Conservation (phyloP, 2,797 vertebrate genomes). For the Chiloscyllium punctatum region DNA sequence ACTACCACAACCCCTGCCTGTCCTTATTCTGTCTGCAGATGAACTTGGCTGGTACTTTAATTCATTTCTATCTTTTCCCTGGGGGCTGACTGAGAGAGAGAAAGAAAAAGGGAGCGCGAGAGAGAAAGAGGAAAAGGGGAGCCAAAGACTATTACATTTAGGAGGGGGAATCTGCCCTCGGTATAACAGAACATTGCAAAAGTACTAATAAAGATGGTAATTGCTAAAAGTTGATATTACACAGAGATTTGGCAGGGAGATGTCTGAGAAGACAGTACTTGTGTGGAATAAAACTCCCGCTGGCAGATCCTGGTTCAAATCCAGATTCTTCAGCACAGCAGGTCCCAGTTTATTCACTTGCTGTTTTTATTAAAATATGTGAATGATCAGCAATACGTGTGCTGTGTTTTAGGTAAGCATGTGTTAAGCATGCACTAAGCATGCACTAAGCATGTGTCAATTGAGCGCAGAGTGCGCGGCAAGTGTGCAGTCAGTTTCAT, state of each 20-base stretch:
- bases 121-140: neutral
- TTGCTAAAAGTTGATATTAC: neutral
- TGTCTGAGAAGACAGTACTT: neutral
- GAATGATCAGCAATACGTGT: neutral
- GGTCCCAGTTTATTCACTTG: neutral
- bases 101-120: neutral
- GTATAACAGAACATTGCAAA: neutral
- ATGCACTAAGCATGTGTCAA: neutral
- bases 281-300: conserved; percentile 9
- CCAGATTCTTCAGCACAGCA: neutral
- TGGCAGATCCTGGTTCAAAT: neutral
- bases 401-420: neutral
- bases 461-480: neutral
- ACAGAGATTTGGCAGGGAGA: neutral
- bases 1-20: conserved; percentile 17
- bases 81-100: conserved; percentile 13
- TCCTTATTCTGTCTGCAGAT: conserved; percentile 36
- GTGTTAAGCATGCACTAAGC: neutral
- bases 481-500: conserved; percentile 2
- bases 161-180: neutral
- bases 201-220: conserved; percentile 21
- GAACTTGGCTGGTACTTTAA: conserved; percentile 30
- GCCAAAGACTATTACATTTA: neutral
- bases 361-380: neutral
- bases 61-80: conserved; percentile 19